Conservation (phyloP, 2,888 invertebrate species). For the Melinaea marsaeus region DNA sequence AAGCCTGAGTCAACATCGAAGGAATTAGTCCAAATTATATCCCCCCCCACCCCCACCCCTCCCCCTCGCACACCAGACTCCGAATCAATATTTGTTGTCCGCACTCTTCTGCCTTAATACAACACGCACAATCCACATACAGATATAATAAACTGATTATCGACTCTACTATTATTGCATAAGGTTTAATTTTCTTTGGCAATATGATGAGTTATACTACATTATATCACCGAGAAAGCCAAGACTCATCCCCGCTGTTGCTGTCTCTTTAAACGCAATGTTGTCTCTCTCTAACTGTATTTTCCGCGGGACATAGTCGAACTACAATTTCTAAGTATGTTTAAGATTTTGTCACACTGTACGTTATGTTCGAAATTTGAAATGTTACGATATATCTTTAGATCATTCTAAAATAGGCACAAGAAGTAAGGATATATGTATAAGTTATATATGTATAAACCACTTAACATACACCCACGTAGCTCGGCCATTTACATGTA, state of each 20-base stretch:
- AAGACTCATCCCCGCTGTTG: constrained; percentile 67
- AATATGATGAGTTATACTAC: constrained; percentile 35
- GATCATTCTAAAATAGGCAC: too few species aligned
- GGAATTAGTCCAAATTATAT: constrained; percentile 78
- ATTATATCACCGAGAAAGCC: constrained; percentile 34
- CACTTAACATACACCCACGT: constrained; percentile 31
- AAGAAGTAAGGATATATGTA: neutral
- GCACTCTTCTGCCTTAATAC: constrained; percentile 77
- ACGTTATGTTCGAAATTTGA: neutral
- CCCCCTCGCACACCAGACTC: constrained; percentile 51
- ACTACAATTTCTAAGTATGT: constrained; percentile 24
- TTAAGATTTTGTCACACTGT: neutral
- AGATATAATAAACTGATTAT: constrained; percentile 21
- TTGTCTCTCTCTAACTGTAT: constrained; percentile 67
- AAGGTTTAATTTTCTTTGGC: constrained; percentile 28
- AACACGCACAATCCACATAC: constrained; percentile 72
- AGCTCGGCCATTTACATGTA: constrained; percentile 37
- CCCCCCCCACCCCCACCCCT: constrained; percentile 47
- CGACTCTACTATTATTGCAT: constrained; percentile 6
- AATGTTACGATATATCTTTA: too few species aligned
- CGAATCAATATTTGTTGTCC: constrained; percentile 79
- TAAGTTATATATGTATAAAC: constrained; percentile 12
- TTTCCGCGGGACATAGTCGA: constrained; percentile 58
- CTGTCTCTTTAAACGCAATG: constrained; percentile 71
- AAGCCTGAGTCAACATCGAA: constrained; percentile 71